A percentile compares a stretch with the other conserved stretches of the same genome.
Conservation (phyloP, 2,113 vertebrate genomes). For the Gasterosteus aculeatus region DNA sequence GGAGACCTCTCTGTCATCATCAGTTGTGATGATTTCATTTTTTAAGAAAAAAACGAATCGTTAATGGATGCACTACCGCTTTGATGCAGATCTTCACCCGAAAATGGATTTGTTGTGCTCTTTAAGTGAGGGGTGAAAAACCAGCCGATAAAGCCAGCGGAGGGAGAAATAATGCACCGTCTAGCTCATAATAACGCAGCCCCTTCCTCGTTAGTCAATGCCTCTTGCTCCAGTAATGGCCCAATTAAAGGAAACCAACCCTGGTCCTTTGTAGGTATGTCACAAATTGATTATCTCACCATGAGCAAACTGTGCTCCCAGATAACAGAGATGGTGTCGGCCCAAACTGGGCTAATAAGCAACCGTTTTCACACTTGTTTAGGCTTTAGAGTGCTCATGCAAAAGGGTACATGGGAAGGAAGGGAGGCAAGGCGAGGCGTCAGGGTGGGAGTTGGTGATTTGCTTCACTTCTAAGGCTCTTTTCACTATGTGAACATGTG, state of each 20-base stretch:
- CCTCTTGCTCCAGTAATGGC: conserved; percentile 72
- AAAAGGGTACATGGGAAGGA: conserved; percentile 30
- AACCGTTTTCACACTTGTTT: conserved; percentile 77
- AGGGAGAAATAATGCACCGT: conserved; percentile 54
- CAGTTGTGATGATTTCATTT: conserved; percentile 23
- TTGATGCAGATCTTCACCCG: conserved; percentile 13
- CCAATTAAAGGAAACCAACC: conserved; percentile 73
- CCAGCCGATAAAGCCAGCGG: conserved; percentile 51
- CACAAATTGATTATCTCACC: conserved; percentile 77
- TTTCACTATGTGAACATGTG: conserved; percentile 24
- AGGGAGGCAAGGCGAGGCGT: conserved; percentile 2
- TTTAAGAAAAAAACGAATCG: not conserved
- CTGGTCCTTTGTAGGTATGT: conserved; percentile 69
- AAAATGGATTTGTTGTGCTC: conserved; percentile 29
- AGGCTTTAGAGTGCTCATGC: conserved; percentile 68
- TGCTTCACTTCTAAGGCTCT: not conserved
- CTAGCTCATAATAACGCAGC: conserved; percentile 63
- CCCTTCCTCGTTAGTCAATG: conserved; percentile 65
- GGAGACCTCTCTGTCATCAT: conserved; percentile 20
- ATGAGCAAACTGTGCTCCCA: conserved; percentile 66
- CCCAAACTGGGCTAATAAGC: conserved; percentile 71
- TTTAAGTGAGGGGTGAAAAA: conserved; percentile 51
- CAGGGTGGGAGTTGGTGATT: conserved; percentile 18
- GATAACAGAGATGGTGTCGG: conserved; percentile 49
- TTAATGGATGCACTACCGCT: conserved; percentile 10